Conservation (phyloP, 2,113 vertebrate genomes). For the Burhinus oedicnemus region DNA sequence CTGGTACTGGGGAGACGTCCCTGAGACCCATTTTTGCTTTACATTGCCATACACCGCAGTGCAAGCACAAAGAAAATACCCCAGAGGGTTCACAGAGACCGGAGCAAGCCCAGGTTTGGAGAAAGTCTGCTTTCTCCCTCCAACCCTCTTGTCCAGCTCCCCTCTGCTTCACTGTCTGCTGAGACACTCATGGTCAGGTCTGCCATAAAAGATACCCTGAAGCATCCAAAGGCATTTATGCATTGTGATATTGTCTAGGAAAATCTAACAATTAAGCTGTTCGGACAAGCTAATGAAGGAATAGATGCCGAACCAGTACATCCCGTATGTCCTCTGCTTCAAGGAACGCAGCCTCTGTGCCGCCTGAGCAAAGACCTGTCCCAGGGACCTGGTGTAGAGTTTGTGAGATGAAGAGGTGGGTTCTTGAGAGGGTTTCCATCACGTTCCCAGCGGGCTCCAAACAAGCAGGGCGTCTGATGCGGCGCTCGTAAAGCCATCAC, state of each 20-base stretch:
- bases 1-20: not conserved
- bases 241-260: not conserved
- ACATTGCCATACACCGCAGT: fast-evolving
- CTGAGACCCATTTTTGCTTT: not conserved
- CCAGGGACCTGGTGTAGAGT: not conserved
- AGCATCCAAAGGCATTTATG: not conserved
- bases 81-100: not conserved
- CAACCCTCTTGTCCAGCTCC: not conserved
- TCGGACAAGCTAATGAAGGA: not conserved
- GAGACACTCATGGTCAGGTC: not conserved
- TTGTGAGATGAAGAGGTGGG: not conserved
- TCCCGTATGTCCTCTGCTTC: not conserved
- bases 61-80: not conserved
- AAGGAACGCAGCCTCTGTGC: not conserved
- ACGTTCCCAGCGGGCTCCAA: not conserved
- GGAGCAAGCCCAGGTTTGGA: not conserved
- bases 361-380: not conserved
- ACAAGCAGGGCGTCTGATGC: not conserved
- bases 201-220: not conserved
- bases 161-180: not conserved
- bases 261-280: not conserved
- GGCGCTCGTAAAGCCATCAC: not conserved
- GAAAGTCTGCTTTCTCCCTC: not conserved
- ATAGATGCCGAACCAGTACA: not conserved
- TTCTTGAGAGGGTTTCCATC: not conserved